phyloP scores from a whole-genome alignment of 2,113 vertebrate species.

The Xerus inauris region DNA sequence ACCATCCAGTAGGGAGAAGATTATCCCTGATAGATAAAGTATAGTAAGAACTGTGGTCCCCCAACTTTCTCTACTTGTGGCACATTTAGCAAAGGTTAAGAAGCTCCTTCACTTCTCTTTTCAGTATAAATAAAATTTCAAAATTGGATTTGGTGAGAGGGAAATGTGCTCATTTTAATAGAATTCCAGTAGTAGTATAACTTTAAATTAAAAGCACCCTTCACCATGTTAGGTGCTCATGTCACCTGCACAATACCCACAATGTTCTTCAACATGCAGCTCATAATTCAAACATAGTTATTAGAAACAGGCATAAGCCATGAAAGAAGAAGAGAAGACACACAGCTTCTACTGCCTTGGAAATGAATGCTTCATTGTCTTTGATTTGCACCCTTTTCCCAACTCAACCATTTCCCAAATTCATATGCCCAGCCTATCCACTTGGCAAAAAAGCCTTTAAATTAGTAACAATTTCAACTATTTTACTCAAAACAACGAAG shows the following conservation, averaged over 20 bases:
- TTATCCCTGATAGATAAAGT: neutral
- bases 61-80: neutral
- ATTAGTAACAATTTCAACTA: neutral
- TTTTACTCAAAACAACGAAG: neutral
- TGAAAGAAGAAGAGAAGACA: neutral
- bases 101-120: neutral
- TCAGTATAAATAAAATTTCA: neutral
- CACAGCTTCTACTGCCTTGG: neutral
- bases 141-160: neutral
- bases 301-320: neutral
- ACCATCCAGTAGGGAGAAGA: neutral
- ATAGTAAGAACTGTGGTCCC: neutral
- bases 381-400: neutral
- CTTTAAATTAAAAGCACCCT: constrained; percentile 1
- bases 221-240: accelerated
- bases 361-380: neutral
- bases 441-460: neutral
- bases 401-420: neutral
- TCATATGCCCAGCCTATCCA: neutral
- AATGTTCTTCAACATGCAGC: neutral
- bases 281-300: neutral
- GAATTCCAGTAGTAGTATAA: neutral
- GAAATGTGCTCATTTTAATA: neutral
- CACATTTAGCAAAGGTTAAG: neutral
- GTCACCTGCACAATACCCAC: neutral